Conservation (phyloP, 2,113 vertebrate genomes). For the Pygoscelis adeliae region DNA sequence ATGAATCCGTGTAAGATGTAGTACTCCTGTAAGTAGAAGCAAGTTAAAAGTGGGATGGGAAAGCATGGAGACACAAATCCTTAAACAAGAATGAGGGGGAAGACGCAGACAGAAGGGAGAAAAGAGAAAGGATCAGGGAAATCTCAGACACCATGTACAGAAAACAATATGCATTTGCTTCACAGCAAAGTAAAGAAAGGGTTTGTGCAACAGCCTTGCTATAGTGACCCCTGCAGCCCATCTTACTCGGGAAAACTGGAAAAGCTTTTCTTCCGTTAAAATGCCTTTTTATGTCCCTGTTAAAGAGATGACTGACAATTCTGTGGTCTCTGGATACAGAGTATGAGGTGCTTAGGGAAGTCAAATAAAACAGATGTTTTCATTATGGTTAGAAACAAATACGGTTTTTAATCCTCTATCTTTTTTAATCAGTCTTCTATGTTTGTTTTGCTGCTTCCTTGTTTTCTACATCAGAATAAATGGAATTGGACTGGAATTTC, state of each 20-base stretch:
- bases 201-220: neutral
- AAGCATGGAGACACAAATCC: neutral
- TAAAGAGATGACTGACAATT: neutral
- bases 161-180: neutral
- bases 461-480: neutral
- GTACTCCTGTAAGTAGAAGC: neutral
- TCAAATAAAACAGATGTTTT: neutral
- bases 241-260: neutral
- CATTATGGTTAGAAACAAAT: neutral
- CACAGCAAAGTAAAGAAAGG: neutral
- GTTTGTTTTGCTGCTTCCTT: constrained; percentile 4
- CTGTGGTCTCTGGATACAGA: neutral
- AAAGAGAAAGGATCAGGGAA: neutral
- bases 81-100: neutral
- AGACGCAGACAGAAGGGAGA: neutral
- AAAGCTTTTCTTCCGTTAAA: neutral
- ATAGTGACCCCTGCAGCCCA: constrained; percentile 11
- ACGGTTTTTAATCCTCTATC: neutral
- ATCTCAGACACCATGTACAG: fast-evolving
- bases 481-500: neutral
- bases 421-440: neutral
- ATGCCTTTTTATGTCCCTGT: neutral
- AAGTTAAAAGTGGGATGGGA: neutral
- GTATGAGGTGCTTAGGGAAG: neutral
- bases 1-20: fast-evolving